Conservation (phyloP, 2,888 invertebrate species). For the Asteroscopus sphinx region DNA sequence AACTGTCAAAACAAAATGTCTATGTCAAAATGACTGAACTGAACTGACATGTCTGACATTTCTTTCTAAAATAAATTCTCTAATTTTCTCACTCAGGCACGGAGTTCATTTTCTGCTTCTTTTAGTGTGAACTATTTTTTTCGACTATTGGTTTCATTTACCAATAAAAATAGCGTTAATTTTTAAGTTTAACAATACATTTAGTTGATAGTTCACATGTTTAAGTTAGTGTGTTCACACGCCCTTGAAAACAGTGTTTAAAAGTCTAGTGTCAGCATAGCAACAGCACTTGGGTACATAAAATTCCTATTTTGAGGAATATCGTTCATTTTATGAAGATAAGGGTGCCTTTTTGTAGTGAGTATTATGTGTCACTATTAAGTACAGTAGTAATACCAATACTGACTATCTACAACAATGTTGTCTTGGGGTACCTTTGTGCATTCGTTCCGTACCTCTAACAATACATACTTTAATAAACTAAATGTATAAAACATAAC, state of each 20-base stretch:
- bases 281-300: constrained; percentile 82
- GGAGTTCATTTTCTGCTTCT: constrained; percentile 71
- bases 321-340: constrained; percentile 64
- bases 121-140: constrained; percentile 67
- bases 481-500: constrained; percentile 46
- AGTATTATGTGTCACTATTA: constrained; percentile 57
- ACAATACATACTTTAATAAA: constrained; percentile 45
- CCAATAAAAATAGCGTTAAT: constrained; percentile 50
- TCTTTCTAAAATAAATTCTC: constrained; percentile 66
- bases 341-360: constrained; percentile 81
- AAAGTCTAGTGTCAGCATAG: constrained; percentile 87
- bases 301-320: constrained; percentile 74
- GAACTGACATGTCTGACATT: constrained; percentile 63
- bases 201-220: constrained; percentile 59
- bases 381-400: background rate
- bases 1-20: too few relatives aligned
- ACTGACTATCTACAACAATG: constrained; percentile 3
- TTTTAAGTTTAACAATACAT: constrained; percentile 51
- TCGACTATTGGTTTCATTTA: constrained; percentile 61
- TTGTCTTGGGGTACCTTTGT: constrained; percentile 53
- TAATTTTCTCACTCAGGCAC: too few relatives aligned
- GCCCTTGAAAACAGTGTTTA: constrained; percentile 86
- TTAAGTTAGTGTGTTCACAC: constrained; percentile 71
- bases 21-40: too few relatives aligned
- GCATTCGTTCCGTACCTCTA: constrained; percentile 48